Evolutionary conservation across 2,113 vertebrate genomes (phyloP), one percentile per base, ranked within the genome.

Genomic region (Phoenicopterus ruber): DNA sequence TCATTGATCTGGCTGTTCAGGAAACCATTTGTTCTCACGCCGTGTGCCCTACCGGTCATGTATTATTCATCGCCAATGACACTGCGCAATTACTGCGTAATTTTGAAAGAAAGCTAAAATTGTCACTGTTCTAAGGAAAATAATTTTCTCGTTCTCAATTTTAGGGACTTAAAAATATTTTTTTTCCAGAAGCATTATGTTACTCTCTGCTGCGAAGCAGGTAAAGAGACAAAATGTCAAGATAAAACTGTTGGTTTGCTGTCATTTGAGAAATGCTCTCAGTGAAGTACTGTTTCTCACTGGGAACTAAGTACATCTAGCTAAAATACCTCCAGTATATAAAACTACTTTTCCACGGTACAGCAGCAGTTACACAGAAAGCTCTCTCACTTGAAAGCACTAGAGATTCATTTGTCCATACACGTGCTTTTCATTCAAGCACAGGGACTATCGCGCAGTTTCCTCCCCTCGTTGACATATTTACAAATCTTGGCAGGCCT

Each of bases 401-500:
- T 46, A 50, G 24, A 47, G 6, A 87, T 46, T 65, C 61, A 61
- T 1, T 57, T 86, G 83, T 61, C 65, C 46, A 44, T 76, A 70
- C 73, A 29, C 24, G 54, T 76, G 73, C 58, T 94, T 94, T 94
- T 82, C 1, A 3, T 86, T 91, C 50, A 85, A 76, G 50, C 59
- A 61, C 28, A 54, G 49, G 34, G 15, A 59, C 86, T 92, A 46
- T 86, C 3, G 5, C 34, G 71, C 36, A 42, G 57, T 89, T 94
- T 82, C 77, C 32, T 94, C 58, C 82, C 32, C 73, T 80, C 63
- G 61, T 52, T 93, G 86, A 96, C 34, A 70, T 90, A 85, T 94
- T 95, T 93, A 76, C 49, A 90, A 77, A 95, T 55, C n/a, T 89
- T 93, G 91, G 93, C 89, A 94, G 42, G 28, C 89, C 54, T 80